Conservation (phyloP, 2,888 invertebrate genomes). For the Apotomis turbidana region DNA sequence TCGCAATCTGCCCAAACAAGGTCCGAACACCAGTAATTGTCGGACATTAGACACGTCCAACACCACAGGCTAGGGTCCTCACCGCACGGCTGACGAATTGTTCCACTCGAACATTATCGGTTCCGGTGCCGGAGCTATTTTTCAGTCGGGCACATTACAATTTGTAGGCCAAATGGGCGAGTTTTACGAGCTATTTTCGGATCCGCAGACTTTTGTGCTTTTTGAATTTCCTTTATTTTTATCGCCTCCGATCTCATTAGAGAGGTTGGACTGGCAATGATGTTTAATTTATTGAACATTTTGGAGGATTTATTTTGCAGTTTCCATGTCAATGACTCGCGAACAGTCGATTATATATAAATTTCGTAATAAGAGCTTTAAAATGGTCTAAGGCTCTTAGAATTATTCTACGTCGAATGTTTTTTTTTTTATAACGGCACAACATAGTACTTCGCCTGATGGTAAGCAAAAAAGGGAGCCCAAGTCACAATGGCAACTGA, state of each 20-base stretch:
- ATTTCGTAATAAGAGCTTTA: neutral
- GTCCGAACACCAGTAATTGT: conserved; percentile 3
- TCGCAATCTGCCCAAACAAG: too few relatives aligned
- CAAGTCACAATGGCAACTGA: too few relatives aligned
- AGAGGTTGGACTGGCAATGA: conserved; percentile 22
- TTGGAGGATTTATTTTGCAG: conserved; percentile 9
- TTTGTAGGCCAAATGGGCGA: conserved; percentile 58
- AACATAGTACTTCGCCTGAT: too few relatives aligned
- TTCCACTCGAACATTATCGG: conserved; percentile 70
- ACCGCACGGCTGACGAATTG: conserved; percentile 62
- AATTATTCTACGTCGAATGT: too few relatives aligned
- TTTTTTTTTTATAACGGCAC: too few relatives aligned
- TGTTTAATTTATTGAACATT: conserved; percentile 14
- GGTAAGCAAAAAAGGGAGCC: too few relatives aligned
- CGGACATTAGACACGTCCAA: conserved; percentile 3
- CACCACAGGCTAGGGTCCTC: conserved; percentile 28
- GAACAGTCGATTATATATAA: neutral
- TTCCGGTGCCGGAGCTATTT: conserved; percentile 64
- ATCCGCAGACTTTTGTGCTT: conserved; percentile 39
- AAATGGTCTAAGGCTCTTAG: too few relatives aligned
- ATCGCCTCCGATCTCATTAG: conserved; percentile 34
- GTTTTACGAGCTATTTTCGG: conserved; percentile 48
- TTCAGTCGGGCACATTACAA: conserved; percentile 63
- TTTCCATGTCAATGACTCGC: neutral
- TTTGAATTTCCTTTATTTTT: conserved; percentile 29